Evolutionary conservation across 2,888 invertebrate species (phyloP), one percentile per base, ranked within the genome.

Genomic region (Eupithecia tripunctaria): DNA sequence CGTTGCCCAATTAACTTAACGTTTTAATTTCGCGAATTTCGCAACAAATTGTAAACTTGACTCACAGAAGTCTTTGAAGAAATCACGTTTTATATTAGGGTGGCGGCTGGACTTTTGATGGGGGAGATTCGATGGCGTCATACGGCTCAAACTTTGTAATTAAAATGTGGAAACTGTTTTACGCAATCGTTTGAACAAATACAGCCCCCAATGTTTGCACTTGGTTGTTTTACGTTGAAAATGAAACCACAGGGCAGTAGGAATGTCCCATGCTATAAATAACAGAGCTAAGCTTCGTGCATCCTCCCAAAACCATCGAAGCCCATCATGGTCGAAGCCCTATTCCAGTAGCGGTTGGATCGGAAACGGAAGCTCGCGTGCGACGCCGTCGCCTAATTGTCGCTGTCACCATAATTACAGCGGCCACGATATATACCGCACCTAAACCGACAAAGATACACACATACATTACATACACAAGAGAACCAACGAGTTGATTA

Each of bases 341-440:
- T 82, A 78, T 75, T 74, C 88, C 87, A 90, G 77, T 90, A 82
- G 86, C 80, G 86, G 83, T 85, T 85, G 84, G 86, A 88, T 89
- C 89, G 92, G 91, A 91, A 91, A 86, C 93, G 92, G 92, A 91
- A 91, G 88, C 84, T 88, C 86, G 92, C 92, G 92, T 91, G 91
- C 89, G 73, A 69, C 80, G 72, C 62, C 63, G n/a, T 5, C 90
- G 66, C 68, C 66, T 75, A 91, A 92, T 92, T 88, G 90, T 82
- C 87, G 87, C 87, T 91, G 92, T 91, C 91, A 89, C 87, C 83
- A 81, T 85, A 88, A 88, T 88, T 86, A 84, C 85, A 51, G 51
- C 51, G 56, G 64, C 79, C 67, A 74, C 87, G 84, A 88, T 89
- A 91, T 89, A 85, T 88, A 89, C 81, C 80, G 80, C 77, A 77